Evolutionary conservation across 2,113 vertebrate species (phyloP).

Genomic region (Albula goreensis): DNA sequence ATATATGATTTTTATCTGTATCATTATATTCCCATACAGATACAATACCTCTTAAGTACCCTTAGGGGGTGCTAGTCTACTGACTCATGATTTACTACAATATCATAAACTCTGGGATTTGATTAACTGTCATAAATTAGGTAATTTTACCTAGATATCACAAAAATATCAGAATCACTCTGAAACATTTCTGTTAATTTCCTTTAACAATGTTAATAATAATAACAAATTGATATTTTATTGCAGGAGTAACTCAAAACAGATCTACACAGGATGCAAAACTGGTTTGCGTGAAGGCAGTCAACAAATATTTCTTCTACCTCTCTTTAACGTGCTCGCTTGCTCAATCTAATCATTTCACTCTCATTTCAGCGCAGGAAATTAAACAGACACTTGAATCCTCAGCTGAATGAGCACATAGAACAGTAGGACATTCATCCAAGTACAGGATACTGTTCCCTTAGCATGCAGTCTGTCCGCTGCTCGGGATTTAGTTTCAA

Average conservation of each 20-base stretch:
- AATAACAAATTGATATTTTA: not conserved
- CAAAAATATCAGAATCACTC: not conserved
- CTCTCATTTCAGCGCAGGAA: not conserved
- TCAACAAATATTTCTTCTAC: not conserved
- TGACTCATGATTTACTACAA: not conserved
- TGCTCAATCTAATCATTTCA: not conserved
- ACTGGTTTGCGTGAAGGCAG: not conserved
- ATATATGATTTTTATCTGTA: too few species aligned
- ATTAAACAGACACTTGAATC: not conserved
- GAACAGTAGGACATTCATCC: not conserved
- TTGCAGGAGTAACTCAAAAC: not conserved
- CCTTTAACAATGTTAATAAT: not conserved
- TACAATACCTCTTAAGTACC: not conserved
- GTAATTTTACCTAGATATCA: not conserved
- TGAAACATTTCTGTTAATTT: not conserved
- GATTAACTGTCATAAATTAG: not conserved
- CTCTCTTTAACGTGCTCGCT: not conserved
- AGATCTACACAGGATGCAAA: not conserved
- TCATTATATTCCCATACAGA: not conserved
- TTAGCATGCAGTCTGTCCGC: not conserved
- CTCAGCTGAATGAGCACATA: not conserved
- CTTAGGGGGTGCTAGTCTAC: not conserved
- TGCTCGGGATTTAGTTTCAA: not conserved
- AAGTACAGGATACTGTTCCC: not conserved
- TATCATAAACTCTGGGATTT: not conserved